phyloP scores from a whole-genome alignment of 1,140 invertebrate genomes.

The Vanessa atalanta region DNA sequence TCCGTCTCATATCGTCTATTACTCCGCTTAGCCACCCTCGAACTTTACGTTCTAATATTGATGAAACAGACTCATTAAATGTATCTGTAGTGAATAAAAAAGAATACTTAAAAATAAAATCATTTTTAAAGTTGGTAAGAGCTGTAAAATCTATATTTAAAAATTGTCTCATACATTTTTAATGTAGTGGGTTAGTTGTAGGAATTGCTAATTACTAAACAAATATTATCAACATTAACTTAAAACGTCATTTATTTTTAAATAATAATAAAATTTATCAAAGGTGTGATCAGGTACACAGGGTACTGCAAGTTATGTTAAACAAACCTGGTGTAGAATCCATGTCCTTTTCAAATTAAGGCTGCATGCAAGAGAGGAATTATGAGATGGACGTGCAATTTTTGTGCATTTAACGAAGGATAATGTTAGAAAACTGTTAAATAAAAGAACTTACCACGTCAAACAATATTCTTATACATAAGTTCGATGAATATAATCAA shows the following conservation, averaged over 20 bases:
- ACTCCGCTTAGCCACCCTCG: conserved; percentile 75
- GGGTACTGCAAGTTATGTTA: neutral
- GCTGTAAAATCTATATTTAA: neutral
- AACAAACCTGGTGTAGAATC: conserved; percentile 75
- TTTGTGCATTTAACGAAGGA: conserved; percentile 12
- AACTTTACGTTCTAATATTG: conserved; percentile 74
- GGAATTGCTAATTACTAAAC: neutral
- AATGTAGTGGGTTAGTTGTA: neutral
- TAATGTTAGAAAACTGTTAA: neutral
- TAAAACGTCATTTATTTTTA: neutral
- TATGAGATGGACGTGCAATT: conserved; percentile 40
- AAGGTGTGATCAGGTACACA: neutral
- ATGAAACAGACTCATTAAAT: conserved; percentile 73
- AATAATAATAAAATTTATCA: neutral
- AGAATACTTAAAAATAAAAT: neutral
- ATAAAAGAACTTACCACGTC: neutral
- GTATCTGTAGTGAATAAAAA: conserved; percentile 51
- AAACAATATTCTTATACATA: neutral
- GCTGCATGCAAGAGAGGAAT: conserved; percentile 76
- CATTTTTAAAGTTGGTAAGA: neutral
- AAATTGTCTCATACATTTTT: neutral
- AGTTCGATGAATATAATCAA: neutral
- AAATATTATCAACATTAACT: neutral
- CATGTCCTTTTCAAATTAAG: conserved; percentile 67
- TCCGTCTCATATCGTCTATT: conserved; percentile 78